Conservation (phyloP, 2,113 vertebrate species). For the Tachuris rubrigastra region DNA sequence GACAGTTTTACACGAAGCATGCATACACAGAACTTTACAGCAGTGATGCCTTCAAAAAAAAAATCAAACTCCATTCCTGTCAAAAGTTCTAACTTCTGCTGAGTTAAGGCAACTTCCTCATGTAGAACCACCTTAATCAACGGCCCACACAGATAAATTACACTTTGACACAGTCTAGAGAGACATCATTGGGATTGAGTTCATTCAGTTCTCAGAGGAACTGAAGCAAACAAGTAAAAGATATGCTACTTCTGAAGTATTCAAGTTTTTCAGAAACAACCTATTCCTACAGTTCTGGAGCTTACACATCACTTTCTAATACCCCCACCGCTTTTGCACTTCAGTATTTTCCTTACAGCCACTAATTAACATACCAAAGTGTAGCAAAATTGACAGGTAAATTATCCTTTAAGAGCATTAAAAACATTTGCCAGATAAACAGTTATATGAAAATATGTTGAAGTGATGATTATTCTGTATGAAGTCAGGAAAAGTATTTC, state of each 20-base stretch:
- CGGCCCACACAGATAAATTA: background rate
- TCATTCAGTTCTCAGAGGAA: background rate
- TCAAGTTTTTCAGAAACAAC: background rate
- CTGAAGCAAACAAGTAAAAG: background rate
- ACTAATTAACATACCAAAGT: conserved; percentile 74
- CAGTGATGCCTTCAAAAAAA: background rate
- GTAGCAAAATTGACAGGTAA: conserved; percentile 67
- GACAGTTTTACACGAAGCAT: background rate
- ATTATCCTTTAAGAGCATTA: conserved; percentile 75
- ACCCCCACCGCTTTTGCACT: conserved; percentile 4
- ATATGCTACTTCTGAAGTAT: background rate
- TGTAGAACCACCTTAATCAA: background rate
- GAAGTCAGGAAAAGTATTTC: conserved; percentile 57
- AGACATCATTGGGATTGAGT: fast-evolving
- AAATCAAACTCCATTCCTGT: background rate
- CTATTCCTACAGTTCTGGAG: background rate
- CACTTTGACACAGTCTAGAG: background rate
- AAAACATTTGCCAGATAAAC: conserved; percentile 64
- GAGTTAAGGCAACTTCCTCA: background rate
- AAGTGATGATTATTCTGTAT: conserved; percentile 31
- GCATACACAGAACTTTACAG: background rate
- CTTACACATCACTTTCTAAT: background rate
- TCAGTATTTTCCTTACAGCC: conserved; percentile 71
- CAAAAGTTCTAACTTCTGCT: background rate
- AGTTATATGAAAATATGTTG: conserved; percentile 58